Evolutionary conservation across 2,888 invertebrate genomes (phyloP), one percentile per base, ranked within the genome.

Genomic region (Cylindroiulus punctatus): DNA sequence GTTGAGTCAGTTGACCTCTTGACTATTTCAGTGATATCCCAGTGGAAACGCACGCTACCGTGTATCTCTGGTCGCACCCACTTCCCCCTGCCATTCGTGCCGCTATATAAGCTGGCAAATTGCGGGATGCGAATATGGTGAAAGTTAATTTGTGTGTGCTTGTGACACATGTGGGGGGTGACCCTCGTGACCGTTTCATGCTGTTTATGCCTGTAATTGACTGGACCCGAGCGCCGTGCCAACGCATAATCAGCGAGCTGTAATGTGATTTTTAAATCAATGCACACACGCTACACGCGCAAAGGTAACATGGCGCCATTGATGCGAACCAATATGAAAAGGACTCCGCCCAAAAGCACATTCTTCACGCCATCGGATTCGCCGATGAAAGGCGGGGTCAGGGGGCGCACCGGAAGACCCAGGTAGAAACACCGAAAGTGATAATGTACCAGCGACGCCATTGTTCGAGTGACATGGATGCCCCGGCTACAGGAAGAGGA

Each of bases 151-250:
- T 76, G 30, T 76, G 65, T 65, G 57, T 65, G 65, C 2, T 30
- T 30, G 76, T 14, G 76, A 76, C 76, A 76, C 76, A 76, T 76
- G 76, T 30, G 30, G 36, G 36, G 76, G 26, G 76, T 76, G 76
- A 76, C 76, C 76, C 76, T 76, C 76, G 76, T 76, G 76, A 76
- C 76, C 76, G 76, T 76, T 76, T 76, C 76, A 76, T 30, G 76
- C 76, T 76, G 76, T 30, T 76, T 30, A 76, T 76, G 30, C 76
- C 30, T 30, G 30, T 76, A 76, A 76, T 76, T 76, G 76, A 76
- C 30, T 76, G 76, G 76, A 14, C 76, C 76, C 10, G 32, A 76
- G 26, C 76, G 32, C 76, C 76, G 76, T 76, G 76, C 76, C 76
- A 76, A 76, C 32, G 76, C 76, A 76, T 76, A 76, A 76, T 76